These are phyloP conservation scores for Poecile atricapillus DNA, from an alignment of 2,113 vertebrate genomes.

Conservation along the genomic window DNA sequence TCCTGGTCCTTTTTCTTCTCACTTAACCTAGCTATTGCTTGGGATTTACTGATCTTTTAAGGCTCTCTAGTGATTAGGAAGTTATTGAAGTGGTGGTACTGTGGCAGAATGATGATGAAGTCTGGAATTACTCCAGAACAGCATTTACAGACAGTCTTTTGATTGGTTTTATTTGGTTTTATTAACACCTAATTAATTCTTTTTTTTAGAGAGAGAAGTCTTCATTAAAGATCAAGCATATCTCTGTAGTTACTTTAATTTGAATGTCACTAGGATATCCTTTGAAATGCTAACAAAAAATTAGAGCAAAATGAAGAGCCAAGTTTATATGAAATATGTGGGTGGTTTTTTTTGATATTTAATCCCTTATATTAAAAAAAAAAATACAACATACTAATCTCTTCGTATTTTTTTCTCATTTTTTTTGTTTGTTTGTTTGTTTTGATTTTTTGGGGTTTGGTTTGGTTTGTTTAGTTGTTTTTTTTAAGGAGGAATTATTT, in stretches of 20 bases:
- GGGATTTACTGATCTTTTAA: background rate
- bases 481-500: background rate
- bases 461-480: background rate
- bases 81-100: background rate
- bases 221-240: conserved; percentile 26
- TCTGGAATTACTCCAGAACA: background rate
- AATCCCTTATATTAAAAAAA: background rate
- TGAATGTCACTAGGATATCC: background rate
- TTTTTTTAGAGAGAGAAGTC: background rate
- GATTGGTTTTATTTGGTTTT: background rate
- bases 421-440: background rate
- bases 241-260: background rate
- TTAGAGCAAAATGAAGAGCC: background rate
- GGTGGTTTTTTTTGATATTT: background rate
- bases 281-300: conserved; percentile 19
- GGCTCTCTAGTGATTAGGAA: background rate
- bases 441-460: background rate
- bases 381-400: background rate
- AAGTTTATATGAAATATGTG: background rate
- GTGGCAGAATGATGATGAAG: background rate
- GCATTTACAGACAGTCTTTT: background rate
- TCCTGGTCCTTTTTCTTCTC: background rate
- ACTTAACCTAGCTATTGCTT: background rate
- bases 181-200: background rate
- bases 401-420: background rate